These are phyloP conservation scores for Montipora sp. DNA, from an alignment of 64 coral and sea anemone species.

Conservation along the genomic window DNA sequence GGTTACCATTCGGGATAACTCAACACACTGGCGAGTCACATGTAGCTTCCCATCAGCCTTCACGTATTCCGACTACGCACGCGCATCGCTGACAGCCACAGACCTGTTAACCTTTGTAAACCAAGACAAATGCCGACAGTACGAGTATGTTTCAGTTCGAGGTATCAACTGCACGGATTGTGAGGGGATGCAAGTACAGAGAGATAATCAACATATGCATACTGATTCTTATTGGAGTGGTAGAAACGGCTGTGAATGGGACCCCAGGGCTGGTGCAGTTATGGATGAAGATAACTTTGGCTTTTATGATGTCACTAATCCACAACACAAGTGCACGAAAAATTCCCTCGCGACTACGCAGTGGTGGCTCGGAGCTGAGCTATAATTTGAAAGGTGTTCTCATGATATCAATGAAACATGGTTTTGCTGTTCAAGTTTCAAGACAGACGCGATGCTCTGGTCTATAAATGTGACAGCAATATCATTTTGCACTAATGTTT, in stretches of 20 bases:
- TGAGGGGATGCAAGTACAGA: conserved; percentile 2
- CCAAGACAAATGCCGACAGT: conserved; percentile 14
- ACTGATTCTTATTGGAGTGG: conserved; percentile 37
- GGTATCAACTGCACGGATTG: conserved; percentile 34
- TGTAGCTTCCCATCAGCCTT: conserved; percentile 34
- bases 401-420: too few species aligned
- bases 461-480: too few species aligned
- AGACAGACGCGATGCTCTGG: too few species aligned
- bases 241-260: neutral
- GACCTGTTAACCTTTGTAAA: conserved; percentile 22
- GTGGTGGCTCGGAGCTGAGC: conserved; percentile 53
- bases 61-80: conserved; percentile 29
- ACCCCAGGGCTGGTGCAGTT: neutral
- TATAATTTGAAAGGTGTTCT: neutral
- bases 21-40: conserved; percentile 47
- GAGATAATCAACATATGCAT: conserved; percentile 35
- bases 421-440: too few species aligned
- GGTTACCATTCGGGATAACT: conserved; percentile 35
- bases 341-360: conserved; percentile 38
- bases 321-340: conserved; percentile 38
- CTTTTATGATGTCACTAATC: neutral
- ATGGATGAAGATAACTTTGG: conserved; percentile 45
- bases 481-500: too few species aligned
- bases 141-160: conserved; percentile 23
- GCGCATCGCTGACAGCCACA: conserved; percentile 1